Conservation (phyloP, 2,888 invertebrate species). For the Deilephila elpenor region DNA sequence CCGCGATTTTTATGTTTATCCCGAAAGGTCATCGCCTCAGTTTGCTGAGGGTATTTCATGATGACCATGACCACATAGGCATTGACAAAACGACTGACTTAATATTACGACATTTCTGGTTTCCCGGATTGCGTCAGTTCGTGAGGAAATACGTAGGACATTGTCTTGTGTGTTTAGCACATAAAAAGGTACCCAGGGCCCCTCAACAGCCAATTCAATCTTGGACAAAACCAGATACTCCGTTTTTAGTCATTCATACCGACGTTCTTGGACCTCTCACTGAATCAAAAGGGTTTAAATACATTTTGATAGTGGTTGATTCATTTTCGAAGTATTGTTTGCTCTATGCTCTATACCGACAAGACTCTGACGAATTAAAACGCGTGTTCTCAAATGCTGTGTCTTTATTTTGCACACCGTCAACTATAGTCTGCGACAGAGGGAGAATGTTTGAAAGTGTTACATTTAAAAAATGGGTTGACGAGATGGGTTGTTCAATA, state of each 20-base stretch:
- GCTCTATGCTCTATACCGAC: background rate
- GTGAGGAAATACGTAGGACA: background rate
- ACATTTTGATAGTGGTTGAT: background rate
- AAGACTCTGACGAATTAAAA: background rate
- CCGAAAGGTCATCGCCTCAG: no score
- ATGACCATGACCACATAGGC: no score
- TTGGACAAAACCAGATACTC: background rate
- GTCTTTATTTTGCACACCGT: background rate
- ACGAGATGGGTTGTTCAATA: no score
- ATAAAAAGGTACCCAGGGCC: background rate
- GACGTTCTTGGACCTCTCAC: background rate
- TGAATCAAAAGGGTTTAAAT: background rate
- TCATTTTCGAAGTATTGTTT: background rate
- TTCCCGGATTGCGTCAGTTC: no score
- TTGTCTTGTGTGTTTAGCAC: background rate
- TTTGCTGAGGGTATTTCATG: no score
- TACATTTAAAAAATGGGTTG: no score
- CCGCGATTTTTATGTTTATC: no score
- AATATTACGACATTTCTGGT: no score
- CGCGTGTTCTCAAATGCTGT: background rate
- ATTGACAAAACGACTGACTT: no score
- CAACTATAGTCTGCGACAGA: no score
- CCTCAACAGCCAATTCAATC: background rate
- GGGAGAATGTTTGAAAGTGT: no score
- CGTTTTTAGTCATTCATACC: background rate